Percentiles rank a stretch among this genome's conserved stretches.
These are phyloP conservation scores for Marmota flaviventris DNA, from an alignment of 2,113 vertebrate genomes.

Conservation along the genomic window DNA sequence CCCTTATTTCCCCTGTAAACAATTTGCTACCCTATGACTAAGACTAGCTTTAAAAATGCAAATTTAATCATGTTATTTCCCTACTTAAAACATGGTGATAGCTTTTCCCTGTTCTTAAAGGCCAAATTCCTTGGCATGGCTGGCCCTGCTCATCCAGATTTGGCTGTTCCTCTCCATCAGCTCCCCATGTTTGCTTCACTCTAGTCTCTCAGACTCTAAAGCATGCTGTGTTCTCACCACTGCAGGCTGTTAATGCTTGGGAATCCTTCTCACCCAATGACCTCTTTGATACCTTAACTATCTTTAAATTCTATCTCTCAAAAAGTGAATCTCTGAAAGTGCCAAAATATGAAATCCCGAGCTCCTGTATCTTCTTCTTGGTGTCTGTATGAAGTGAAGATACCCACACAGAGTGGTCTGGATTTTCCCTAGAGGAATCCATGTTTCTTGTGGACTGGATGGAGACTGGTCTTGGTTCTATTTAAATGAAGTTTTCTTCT, in stretches of 20 bases:
- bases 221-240: background rate
- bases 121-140: background rate
- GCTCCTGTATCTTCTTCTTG: background rate
- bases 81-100: background rate
- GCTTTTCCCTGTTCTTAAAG: slow-evolving; percentile 5
- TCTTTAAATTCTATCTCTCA: background rate
- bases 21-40: background rate
- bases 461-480: background rate
- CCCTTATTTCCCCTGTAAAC: background rate
- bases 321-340: background rate
- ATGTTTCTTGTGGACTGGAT: background rate
- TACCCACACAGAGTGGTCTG: background rate
- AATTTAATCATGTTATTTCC: background rate
- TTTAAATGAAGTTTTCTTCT: background rate
- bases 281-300: background rate
- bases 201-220: background rate
- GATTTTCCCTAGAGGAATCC: background rate
- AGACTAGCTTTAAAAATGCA: background rate
- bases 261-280: background rate
- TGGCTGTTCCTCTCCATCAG: background rate
- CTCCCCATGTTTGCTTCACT: background rate
- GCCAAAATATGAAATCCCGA: background rate
- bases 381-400: background rate
- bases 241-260: background rate
- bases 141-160: background rate